A percentile compares a stretch with the other conserved stretches of the same genome.
Evolutionary conservation across 1,140 invertebrate species (phyloP).

Genomic region (Neodiprion lecontei): DNA sequence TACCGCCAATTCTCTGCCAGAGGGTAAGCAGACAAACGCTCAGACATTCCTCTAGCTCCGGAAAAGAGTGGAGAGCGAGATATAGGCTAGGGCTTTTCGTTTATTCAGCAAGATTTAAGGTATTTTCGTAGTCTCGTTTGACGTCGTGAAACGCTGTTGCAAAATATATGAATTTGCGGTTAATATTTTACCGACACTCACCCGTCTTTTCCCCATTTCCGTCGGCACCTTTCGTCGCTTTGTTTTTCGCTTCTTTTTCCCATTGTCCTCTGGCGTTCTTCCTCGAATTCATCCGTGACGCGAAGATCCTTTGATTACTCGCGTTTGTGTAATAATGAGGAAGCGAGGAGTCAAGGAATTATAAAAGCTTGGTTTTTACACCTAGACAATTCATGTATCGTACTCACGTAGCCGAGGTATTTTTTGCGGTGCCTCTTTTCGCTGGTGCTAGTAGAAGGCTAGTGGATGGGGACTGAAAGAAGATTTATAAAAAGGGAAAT

Average conservation of each 20-base stretch:
- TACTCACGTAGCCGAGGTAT: background rate
- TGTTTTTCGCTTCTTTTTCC: background rate
- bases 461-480: background rate
- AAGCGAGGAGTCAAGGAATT: background rate
- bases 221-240: background rate
- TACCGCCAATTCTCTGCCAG: no score
- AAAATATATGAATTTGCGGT: constrained; percentile 2
- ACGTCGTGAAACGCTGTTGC: background rate
- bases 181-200: background rate
- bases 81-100: background rate
- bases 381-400: background rate
- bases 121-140: background rate
- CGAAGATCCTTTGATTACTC: background rate
- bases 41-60: no score
- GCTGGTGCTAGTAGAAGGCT: background rate
- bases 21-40: no score
- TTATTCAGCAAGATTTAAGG: background rate
- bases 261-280: no score
- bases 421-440: background rate
- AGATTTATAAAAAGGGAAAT: no score
- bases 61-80: no score
- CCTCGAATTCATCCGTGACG: background rate
- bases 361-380: background rate
- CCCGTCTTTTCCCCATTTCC: background rate
- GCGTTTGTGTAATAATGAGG: background rate